Evolutionary conservation across 1,140 invertebrate genomes (phyloP).

Genomic region (Danaus melanippus): DNA sequence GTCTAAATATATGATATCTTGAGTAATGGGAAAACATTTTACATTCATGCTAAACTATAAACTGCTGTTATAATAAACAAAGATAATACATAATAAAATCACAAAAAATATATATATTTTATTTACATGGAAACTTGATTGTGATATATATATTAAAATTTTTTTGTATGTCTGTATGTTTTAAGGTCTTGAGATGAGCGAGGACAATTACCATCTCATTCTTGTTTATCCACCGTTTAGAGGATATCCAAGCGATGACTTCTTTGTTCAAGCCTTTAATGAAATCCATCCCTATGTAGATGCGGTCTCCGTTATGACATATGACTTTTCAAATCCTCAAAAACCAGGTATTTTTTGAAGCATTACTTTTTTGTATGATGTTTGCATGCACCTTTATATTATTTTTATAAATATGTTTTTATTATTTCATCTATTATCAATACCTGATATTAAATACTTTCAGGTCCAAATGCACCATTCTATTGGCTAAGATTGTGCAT

Average conservation of each 20-base stretch:
- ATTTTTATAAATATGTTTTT: too few species aligned
- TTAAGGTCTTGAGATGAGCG: slow-evolving; percentile 60
- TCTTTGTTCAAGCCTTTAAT: slow-evolving; percentile 84
- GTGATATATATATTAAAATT: too few species aligned
- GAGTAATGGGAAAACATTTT: too few species aligned
- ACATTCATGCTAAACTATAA: too few species aligned
- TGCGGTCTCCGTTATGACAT: slow-evolving; percentile 95
- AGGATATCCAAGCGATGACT: slow-evolving; percentile 79
- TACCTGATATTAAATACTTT: slow-evolving; percentile 24
- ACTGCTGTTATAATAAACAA: too few species aligned
- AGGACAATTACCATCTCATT: slow-evolving; percentile 77
- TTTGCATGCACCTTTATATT: too few species aligned
- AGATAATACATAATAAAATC: too few species aligned
- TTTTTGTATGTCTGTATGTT: too few species aligned
- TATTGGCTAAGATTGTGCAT: slow-evolving; percentile 88
- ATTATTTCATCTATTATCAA: background rate
- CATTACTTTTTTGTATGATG: slow-evolving; percentile 4
- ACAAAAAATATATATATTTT: too few species aligned
- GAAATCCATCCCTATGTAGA: slow-evolving; percentile 82
- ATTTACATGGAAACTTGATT: too few species aligned
- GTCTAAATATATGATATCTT: too few species aligned
- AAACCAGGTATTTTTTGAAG: slow-evolving; percentile 76
- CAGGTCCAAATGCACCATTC: slow-evolving; percentile 88
- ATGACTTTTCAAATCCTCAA: slow-evolving; percentile 90
- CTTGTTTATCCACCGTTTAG: slow-evolving; percentile 88